These are phyloP conservation scores for Platycercus adscitus DNA, from an alignment of 2,113 vertebrate genomes.

Conservation along the genomic window DNA sequence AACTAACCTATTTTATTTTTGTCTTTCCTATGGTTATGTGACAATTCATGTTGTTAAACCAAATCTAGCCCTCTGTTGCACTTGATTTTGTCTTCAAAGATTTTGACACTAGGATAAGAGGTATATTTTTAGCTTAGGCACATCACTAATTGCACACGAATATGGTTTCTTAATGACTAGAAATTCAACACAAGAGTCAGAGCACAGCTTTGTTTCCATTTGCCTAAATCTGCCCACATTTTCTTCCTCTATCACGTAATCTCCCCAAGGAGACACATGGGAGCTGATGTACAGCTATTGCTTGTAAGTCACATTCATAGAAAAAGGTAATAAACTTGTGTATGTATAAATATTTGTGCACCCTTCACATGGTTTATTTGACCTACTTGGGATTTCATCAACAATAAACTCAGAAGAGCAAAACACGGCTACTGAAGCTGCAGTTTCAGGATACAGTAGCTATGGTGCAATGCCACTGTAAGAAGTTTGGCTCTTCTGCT, in stretches of 20 bases:
- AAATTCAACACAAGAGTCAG: not conserved
- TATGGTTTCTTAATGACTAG: not conserved
- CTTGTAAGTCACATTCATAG: not conserved
- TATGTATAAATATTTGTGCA: constrained; percentile 10
- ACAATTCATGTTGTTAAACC: not conserved
- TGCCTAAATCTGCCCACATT: not conserved
- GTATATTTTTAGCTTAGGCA: not conserved
- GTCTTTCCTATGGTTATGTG: not conserved
- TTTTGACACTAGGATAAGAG: not conserved
- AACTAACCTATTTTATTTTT: not conserved
- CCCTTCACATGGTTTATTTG: not conserved
- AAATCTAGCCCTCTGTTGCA: not conserved
- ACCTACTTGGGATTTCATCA: not conserved
- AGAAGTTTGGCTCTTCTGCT: not conserved
- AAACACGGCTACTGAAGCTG: not conserved
- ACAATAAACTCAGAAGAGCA: not conserved
- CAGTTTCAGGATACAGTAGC: not conserved
- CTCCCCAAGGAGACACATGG: not conserved
- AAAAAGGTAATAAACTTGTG: not conserved
- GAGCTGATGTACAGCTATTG: not conserved
- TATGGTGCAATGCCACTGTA: not conserved
- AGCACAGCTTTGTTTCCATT: not conserved
- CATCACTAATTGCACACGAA: not conserved
- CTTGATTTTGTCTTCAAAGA: not conserved
- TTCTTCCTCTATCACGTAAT: not conserved